These are phyloP conservation scores for Celastrina argiolus DNA, from an alignment of 2,888 invertebrate species.

Conservation along the genomic window DNA sequence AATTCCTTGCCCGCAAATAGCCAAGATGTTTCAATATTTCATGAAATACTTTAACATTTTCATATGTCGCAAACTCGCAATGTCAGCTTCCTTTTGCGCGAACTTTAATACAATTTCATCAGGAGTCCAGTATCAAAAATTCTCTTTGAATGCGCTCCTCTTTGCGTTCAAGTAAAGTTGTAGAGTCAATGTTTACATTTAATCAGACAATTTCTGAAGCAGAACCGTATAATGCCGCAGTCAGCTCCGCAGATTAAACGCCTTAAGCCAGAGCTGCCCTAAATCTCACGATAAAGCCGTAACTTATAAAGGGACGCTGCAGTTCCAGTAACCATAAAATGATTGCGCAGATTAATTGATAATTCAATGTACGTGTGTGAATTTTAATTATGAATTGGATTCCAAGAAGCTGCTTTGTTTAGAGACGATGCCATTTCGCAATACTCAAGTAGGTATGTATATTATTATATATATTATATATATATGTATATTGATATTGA, in stretches of 20 bases:
- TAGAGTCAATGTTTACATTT: constrained; percentile 11
- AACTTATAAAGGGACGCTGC: not conserved
- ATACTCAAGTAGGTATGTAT: no score
- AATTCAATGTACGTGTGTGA: not conserved
- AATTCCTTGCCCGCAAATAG: not conserved
- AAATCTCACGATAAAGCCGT: not conserved
- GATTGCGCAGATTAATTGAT: not conserved
- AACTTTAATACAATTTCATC: not conserved
- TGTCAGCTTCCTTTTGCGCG: not conserved
- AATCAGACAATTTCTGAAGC: constrained; percentile 11
- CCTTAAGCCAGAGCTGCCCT: constrained; percentile 6
- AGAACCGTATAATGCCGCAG: not conserved
- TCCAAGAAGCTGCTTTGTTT: not conserved
- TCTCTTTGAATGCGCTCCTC: not conserved
- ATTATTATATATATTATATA: no score
- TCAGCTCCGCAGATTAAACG: constrained; percentile 2
- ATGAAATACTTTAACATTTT: not conserved
- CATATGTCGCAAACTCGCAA: not conserved
- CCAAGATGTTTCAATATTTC: constrained; percentile 5
- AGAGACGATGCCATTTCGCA: constrained; percentile 1
- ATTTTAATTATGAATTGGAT: not conserved
- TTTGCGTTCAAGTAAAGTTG: not conserved
- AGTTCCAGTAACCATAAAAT: constrained; percentile 9
- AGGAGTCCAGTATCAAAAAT: not conserved
- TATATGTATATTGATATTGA: no score